These are phyloP conservation scores for Pemphigus obesinymphae DNA, from an alignment of 1,140 invertebrate genomes.

Conservation along the genomic window DNA sequence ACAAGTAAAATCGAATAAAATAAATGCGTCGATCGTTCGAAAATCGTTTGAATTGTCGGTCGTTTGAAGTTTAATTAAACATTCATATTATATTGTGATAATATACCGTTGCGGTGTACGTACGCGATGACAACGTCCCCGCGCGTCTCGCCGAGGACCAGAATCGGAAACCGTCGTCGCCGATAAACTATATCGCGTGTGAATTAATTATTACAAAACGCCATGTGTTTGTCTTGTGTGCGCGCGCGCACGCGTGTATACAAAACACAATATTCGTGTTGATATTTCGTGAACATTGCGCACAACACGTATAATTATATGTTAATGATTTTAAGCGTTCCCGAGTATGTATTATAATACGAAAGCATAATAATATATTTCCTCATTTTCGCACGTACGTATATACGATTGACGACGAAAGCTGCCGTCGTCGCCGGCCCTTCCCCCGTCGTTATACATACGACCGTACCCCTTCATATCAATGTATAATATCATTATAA, in stretches of 20 bases:
- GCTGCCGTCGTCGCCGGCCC: background rate
- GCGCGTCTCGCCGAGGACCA: background rate
- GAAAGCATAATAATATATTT: no score
- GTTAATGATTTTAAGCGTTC: background rate
- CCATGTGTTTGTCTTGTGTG: background rate
- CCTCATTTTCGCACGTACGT: no score
- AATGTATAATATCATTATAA: no score
- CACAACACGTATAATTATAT: background rate
- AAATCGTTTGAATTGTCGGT: no score
- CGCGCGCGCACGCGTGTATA: background rate
- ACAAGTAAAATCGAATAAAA: conserved; percentile 7
- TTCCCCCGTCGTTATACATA: background rate
- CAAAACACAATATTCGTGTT: background rate
- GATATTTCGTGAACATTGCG: background rate
- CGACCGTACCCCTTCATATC: no score
- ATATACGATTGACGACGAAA: background rate
- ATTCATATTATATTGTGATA: background rate
- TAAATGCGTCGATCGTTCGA: no score
- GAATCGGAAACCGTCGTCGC: background rate
- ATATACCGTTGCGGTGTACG: background rate
- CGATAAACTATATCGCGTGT: background rate
- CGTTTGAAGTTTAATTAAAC: conserved; percentile 22
- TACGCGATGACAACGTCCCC: no score
- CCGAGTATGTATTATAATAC: background rate
- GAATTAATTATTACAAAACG: background rate